Evolutionary conservation across 2,113 vertebrate species (phyloP), one percentile per base, ranked within the genome.

Genomic region (Mellivora capensis): DNA sequence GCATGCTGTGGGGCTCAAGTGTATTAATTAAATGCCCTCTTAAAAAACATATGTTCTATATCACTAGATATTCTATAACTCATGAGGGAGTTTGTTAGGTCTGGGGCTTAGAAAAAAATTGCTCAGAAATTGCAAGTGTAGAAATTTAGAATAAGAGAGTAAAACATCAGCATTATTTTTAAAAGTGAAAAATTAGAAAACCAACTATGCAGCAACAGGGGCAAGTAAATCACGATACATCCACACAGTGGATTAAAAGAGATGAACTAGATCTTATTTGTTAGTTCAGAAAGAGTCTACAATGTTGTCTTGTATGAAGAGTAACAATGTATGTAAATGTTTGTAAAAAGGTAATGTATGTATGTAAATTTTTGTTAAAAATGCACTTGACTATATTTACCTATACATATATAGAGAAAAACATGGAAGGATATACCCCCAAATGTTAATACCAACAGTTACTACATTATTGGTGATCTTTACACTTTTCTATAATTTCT

Each of bases 371-470:
- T 86, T 59, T 87, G 17, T 52, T 14, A 87, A 86, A 91, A 94
- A n/a, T 34, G 8, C 10, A 90, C 34, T 93, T 95, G 77, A 42
- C 52, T 90, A n/a, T 85, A 49, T 76, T 47, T 64, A 27, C 86
- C 54, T n/a, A 20, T 74, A 74, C 54, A 57, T 29, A 93, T 67
- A n/a, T 42, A 90, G 8, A 54, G 64, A 79, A 94, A 95, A 93
- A 52, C 6, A 31, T 31, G 1, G 21, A 81, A 57, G 14, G 37
- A 47, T 59, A 91, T 10, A 93, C 9, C 72, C 18, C 44, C 91
- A 97, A 94, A 85, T 69, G 12, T 69, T 93, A 93, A 90, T n/a
- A 94, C 59, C 21, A 47, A 62, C 54, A 69, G 13, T 87, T 61
- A 93, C 7, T 29, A 86, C 39, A 87, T 39, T 83, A 62, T 18